These are phyloP conservation scores for Odocoileus virginianus DNA, from an alignment of 2,113 vertebrate species.

Conservation along the genomic window DNA sequence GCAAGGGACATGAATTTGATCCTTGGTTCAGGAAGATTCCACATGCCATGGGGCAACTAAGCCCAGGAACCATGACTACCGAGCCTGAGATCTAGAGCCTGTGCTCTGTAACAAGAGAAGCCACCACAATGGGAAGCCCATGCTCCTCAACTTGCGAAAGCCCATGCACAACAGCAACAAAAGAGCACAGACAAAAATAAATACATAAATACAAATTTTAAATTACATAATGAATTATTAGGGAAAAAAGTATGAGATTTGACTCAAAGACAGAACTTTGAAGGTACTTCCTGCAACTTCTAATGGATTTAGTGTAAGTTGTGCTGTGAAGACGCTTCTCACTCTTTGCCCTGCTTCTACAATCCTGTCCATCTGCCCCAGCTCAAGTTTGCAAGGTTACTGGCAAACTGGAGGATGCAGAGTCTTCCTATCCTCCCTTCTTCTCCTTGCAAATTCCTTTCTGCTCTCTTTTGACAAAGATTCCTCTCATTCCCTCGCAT, in stretches of 20 bases:
- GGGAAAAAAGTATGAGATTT: background rate
- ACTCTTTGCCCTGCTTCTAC: background rate
- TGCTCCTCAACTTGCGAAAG: background rate
- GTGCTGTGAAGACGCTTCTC: background rate
- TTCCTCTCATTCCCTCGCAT: background rate
- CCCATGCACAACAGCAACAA: background rate
- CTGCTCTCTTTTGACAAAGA: background rate
- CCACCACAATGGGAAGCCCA: background rate
- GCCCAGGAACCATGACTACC: fast-evolving
- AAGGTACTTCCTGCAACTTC: background rate
- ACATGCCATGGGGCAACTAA: background rate
- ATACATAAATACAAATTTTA: background rate
- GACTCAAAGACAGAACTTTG: background rate
- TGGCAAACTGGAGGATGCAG: background rate
- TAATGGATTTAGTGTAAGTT: background rate
- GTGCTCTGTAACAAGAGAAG: background rate
- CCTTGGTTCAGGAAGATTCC: background rate
- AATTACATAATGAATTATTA: background rate
- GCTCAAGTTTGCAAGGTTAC: background rate
- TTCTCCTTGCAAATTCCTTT: background rate
- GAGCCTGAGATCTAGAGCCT: background rate
- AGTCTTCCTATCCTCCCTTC: background rate
- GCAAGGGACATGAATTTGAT: background rate
- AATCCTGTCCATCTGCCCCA: background rate
- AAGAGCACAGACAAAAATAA: background rate